Conservation (phyloP, 2,113 vertebrate species). For the Ceyx cyanopectus region DNA sequence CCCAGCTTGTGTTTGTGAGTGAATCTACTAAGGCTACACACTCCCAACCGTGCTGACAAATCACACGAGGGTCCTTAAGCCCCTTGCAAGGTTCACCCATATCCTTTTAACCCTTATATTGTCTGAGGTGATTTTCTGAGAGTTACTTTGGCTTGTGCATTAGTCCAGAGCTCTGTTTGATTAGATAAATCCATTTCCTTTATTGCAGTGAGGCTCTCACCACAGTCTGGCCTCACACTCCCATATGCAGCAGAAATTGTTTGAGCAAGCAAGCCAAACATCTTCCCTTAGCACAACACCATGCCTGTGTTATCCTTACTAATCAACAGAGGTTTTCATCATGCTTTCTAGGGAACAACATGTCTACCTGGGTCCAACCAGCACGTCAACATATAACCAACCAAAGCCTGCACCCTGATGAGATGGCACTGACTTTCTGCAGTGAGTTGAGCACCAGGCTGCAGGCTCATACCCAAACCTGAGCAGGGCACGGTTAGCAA, state of each 20-base stretch:
- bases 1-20: background rate
- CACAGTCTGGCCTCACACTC: background rate
- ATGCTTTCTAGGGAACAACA: background rate
- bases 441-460: accelerated
- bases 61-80: background rate
- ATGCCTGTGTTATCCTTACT: accelerated
- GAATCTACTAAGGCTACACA: background rate
- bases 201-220: accelerated
- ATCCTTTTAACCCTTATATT: background rate
- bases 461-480: accelerated
- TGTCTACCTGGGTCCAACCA: background rate
- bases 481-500: background rate
- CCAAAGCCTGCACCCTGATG: too few relatives aligned
- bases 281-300: background rate
- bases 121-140: background rate
- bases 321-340: background rate
- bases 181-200: background rate
- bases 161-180: background rate
- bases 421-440: background rate
- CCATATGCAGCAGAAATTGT: background rate
- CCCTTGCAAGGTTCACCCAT: background rate
- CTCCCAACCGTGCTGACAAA: background rate
- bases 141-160: background rate
- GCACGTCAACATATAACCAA: too few relatives aligned
- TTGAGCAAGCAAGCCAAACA: background rate